These are phyloP conservation scores for Cheirogaleus major DNA, from an alignment of 2,797 vertebrate species.

Conservation along the genomic window DNA sequence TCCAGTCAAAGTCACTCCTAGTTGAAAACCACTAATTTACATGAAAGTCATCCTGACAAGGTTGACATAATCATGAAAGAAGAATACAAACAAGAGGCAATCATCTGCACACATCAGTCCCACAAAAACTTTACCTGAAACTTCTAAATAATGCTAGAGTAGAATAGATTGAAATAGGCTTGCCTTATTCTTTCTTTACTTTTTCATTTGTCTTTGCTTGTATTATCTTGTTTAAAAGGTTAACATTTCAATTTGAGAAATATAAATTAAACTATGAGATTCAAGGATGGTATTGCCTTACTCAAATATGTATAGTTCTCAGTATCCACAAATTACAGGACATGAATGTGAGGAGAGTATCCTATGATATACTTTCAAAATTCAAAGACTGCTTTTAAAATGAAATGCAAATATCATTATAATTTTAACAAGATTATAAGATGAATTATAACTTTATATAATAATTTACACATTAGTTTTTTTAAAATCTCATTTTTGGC, in stretches of 20 bases:
- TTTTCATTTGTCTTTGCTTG: not conserved
- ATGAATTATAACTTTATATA: not conserved
- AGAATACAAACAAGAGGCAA: not conserved
- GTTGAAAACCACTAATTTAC: not conserved
- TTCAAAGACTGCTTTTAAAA: constrained; percentile 34
- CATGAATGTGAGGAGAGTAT: constrained; percentile 68
- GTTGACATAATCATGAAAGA: not conserved
- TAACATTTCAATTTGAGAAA: not conserved
- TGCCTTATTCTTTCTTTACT: not conserved
- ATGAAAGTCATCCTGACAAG: not conserved
- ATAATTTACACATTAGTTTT: not conserved
- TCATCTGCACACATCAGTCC: not conserved
- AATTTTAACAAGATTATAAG: not conserved
- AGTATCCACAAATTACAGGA: constrained; percentile 58
- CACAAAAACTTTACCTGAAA: not conserved
- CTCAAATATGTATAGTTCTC: not conserved
- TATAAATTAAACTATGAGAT: not conserved
- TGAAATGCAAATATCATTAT: not conserved
- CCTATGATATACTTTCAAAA: not conserved
- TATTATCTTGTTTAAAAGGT: not conserved
- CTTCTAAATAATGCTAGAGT: not conserved
- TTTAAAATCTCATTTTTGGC: not conserved
- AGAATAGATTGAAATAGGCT: not conserved
- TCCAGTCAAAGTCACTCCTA: not conserved
- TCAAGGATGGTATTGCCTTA: not conserved